Conservation (phyloP, 2,888 invertebrate species). For the Acrobasis repandana region DNA sequence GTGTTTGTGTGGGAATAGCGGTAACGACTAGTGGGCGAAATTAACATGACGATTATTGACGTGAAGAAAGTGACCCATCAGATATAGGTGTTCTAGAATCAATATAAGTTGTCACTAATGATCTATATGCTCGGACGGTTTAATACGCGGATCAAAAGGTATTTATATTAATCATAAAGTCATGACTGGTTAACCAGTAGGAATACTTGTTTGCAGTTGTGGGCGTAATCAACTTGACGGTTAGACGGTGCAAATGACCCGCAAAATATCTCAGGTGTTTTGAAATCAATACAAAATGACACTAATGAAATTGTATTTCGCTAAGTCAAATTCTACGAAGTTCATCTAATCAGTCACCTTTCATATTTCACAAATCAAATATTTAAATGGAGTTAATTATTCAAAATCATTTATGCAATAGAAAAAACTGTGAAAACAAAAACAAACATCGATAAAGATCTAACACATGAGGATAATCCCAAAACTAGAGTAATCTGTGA, state of each 20-base stretch:
- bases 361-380: too few species aligned
- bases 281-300: neutral
- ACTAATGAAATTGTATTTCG: neutral
- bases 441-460: neutral
- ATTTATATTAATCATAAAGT: too few species aligned
- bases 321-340: too few species aligned
- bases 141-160: too few species aligned
- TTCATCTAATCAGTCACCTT: too few species aligned
- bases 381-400: too few species aligned
- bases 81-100: neutral
- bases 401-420: too few species aligned
- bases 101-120: too few species aligned
- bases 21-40: neutral
- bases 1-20: constrained; percentile 2
- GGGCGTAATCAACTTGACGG: constrained; percentile 13
- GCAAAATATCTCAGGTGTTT: neutral
- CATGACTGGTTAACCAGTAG: too few species aligned
- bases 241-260: constrained; percentile 18
- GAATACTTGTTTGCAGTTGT: neutral
- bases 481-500: constrained; percentile 38
- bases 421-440: neutral
- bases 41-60: too few species aligned
- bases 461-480: constrained; percentile 27
- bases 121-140: too few species aligned
- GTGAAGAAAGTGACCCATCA: neutral